Evolutionary conservation across 2,888 invertebrate species (phyloP).

Genomic region (Scaptomyza polygonia): DNA sequence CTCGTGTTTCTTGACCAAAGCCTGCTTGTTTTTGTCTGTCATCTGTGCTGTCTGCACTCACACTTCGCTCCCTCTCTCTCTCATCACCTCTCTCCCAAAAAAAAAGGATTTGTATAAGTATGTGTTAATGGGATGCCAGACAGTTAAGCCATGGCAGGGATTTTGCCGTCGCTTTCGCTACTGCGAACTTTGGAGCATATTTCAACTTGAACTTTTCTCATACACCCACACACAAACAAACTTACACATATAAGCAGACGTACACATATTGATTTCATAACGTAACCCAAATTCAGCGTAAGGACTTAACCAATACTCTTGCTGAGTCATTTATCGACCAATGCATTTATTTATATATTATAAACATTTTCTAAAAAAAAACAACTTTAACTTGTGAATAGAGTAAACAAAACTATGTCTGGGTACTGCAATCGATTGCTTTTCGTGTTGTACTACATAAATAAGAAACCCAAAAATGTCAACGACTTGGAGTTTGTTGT

Average conservation of each 20-base stretch:
- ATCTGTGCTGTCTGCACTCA: conserved; percentile 1
- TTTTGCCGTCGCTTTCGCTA: conserved; percentile 1
- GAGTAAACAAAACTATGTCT: background rate
- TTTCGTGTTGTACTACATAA: background rate
- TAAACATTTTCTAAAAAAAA: background rate
- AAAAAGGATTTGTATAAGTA: background rate
- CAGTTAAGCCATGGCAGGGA: background rate
- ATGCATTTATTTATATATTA: too few species aligned
- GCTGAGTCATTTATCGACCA: background rate
- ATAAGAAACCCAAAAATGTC: background rate
- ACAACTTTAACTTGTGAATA: background rate
- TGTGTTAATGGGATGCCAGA: conserved; percentile 4
- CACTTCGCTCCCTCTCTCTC: background rate
- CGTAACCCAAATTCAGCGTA: background rate
- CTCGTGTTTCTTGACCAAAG: background rate
- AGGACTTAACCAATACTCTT: background rate
- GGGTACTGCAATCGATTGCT: background rate
- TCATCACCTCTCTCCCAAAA: background rate
- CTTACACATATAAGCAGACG: background rate
- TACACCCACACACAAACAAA: background rate
- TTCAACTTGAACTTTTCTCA: background rate
- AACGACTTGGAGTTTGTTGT: background rate
- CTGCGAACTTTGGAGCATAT: background rate
- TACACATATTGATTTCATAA: conserved; percentile 3
- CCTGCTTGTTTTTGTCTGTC: background rate